Evolutionary conservation across 1,140 invertebrate species (phyloP).

Genomic region (Liolophura sinensis): DNA sequence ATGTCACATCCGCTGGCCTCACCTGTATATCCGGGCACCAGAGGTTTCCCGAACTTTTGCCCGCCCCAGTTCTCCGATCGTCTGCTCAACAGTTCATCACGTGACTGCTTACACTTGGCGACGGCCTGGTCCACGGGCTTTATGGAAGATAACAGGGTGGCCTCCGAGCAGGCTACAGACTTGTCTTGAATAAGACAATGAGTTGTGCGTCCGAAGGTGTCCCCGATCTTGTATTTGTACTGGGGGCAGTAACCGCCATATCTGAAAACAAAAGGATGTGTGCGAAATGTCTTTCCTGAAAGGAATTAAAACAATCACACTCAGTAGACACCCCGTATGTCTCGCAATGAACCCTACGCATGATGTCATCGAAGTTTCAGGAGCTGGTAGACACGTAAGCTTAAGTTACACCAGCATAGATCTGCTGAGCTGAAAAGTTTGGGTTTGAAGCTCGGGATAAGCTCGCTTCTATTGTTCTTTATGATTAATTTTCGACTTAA

Average conservation of each 20-base stretch:
- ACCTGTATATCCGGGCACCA: conserved; percentile 51
- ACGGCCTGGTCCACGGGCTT: conserved; percentile 7
- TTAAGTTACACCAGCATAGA: no score
- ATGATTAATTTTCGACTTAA: no score
- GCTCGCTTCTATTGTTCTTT: no score
- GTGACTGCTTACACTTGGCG: conserved; percentile 4
- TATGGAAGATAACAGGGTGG: conserved; percentile 37
- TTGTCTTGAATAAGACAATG: conserved; percentile 31
- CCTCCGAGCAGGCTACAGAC: conserved; percentile 39
- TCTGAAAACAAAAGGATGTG: conserved; percentile 19
- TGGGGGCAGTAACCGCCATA: conserved; percentile 51
- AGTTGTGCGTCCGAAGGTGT: conserved; percentile 48
- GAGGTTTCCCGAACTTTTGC: conserved; percentile 43
- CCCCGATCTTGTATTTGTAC: conserved; percentile 45
- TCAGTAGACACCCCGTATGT: not conserved
- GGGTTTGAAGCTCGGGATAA: no score
- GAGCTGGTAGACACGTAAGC: not conserved
- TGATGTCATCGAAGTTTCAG: not conserved
- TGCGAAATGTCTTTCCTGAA: not conserved
- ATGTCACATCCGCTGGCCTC: not conserved
- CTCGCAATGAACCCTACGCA: not conserved
- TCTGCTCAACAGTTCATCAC: conserved; percentile 16
- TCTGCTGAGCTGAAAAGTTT: no score
- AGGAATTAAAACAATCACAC: not conserved
- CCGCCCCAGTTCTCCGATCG: conserved; percentile 40